phyloP scores from a whole-genome alignment of 2,888 invertebrate species.

The Habroteleia sp. region DNA sequence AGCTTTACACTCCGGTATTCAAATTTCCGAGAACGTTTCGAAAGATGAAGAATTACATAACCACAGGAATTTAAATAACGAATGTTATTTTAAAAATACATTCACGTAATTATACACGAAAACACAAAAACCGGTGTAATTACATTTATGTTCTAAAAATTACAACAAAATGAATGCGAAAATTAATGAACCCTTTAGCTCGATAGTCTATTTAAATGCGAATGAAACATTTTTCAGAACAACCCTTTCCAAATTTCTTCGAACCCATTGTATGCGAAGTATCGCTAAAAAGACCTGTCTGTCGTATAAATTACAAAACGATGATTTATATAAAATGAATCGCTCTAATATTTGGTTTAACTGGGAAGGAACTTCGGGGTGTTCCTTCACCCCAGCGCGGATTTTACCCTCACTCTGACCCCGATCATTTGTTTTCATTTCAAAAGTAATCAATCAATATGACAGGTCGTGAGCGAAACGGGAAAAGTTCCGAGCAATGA shows the following conservation, averaged over 20 bases:
- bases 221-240: background rate
- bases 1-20: background rate
- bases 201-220: too few relatives aligned
- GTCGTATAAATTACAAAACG: slow-evolving; percentile 26
- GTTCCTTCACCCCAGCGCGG: slow-evolving; percentile 1
- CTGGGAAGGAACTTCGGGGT: slow-evolving; percentile 5
- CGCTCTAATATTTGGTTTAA: slow-evolving; percentile 20
- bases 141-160: too few relatives aligned
- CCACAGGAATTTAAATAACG: too few relatives aligned
- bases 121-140: too few relatives aligned
- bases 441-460: slow-evolving; percentile 46
- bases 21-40: background rate
- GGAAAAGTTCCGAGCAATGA: slow-evolving; percentile 7
- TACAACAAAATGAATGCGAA: too few relatives aligned
- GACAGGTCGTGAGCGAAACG: slow-evolving; percentile 17
- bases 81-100: too few relatives aligned
- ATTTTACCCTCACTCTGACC: slow-evolving; percentile 10
- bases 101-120: too few relatives aligned
- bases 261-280: background rate
- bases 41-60: slow-evolving; percentile 17
- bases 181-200: too few relatives aligned
- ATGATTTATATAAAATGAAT: slow-evolving; percentile 34
- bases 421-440: slow-evolving; percentile 48
- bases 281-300: slow-evolving; percentile 16
- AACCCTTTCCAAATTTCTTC: slow-evolving; percentile 9